A percentile compares a stretch with the other conserved stretches of the same genome.
These are phyloP conservation scores for Gastrophysa polygoni DNA, from an alignment of 2,888 invertebrate species.

Conservation along the genomic window DNA sequence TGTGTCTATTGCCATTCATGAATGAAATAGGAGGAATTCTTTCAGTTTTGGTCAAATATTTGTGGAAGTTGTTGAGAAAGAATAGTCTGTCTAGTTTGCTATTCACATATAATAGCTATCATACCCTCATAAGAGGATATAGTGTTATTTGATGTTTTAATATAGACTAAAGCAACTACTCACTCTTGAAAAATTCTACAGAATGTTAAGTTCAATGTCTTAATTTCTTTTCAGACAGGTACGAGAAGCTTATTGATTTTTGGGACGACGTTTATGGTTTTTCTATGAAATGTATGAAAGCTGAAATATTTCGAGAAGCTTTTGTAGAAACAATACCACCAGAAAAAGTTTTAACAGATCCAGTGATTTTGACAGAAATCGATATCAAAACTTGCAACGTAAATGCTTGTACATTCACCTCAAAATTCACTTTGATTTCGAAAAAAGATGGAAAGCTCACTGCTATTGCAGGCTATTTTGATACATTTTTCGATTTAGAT, in stretches of 20 bases:
- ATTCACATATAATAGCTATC: too few relatives aligned
- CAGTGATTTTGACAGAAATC: conserved; percentile 70
- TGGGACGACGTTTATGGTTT: conserved; percentile 96
- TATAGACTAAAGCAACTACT: too few relatives aligned
- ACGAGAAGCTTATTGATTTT: conserved; percentile 76
- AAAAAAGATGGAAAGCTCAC: conserved; percentile 72
- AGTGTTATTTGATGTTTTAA: too few relatives aligned
- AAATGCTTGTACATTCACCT: conserved; percentile 73
- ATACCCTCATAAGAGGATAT: too few relatives aligned
- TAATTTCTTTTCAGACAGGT: conserved; percentile 63
- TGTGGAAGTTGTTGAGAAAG: too few relatives aligned
- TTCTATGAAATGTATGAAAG: conserved; percentile 90
- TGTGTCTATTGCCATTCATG: too few relatives aligned
- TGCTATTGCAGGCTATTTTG: conserved; percentile 90
- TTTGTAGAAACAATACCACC: conserved; percentile 70
- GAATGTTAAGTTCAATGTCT: too few relatives aligned
- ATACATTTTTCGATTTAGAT: conserved; percentile 80
- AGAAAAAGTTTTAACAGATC: conserved; percentile 69
- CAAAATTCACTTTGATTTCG: conserved; percentile 71
- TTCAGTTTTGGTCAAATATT: too few relatives aligned
- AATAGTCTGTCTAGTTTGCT: too few relatives aligned
- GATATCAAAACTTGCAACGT: conserved; percentile 77
- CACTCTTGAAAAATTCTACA: too few relatives aligned
- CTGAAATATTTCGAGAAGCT: conserved; percentile 81
- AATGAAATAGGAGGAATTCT: too few relatives aligned